phyloP scores from a whole-genome alignment of 2,797 vertebrate species.

The Gouania willdenowi region DNA sequence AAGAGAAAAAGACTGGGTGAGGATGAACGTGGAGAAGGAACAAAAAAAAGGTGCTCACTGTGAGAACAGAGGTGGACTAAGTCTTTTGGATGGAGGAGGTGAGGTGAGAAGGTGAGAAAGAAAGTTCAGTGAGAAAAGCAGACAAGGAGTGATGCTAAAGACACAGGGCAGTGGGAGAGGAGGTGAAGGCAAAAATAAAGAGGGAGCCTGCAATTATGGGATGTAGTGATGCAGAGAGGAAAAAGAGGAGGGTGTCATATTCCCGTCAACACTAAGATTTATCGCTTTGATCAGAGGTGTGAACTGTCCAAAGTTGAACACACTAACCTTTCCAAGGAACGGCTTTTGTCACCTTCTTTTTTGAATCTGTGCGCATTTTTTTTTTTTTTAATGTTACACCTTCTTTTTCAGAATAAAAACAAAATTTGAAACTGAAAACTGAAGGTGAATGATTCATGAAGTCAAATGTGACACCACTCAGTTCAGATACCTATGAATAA shows the following conservation, averaged over 20 bases:
- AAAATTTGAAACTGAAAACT: no score
- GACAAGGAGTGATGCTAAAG: no score
- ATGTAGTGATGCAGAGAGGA: constrained; percentile 1
- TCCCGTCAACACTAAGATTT: constrained; percentile 50
- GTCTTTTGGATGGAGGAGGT: not conserved
- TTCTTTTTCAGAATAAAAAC: no score
- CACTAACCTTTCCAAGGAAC: constrained; percentile 16
- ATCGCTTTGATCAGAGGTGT: constrained; percentile 52
- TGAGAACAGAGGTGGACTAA: not conserved
- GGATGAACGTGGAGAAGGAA: not conserved
- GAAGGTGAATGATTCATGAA: no score
- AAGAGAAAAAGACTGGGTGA: not conserved
- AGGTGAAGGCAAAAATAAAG: not conserved
- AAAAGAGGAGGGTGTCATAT: constrained; percentile 44
- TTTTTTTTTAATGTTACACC: no score
- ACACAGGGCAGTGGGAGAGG: not conserved
- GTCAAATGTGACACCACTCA: no score
- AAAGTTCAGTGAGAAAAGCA: no score
- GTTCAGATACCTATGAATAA: no score
- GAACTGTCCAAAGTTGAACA: constrained; percentile 49
- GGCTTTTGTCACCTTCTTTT: no score
- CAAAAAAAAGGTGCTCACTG: not conserved
- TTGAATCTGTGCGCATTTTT: no score
- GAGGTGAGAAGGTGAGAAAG: not conserved
- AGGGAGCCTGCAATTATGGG: not conserved